Evolutionary conservation across 2,113 vertebrate species (phyloP).

Genomic region (Otus sunia): DNA sequence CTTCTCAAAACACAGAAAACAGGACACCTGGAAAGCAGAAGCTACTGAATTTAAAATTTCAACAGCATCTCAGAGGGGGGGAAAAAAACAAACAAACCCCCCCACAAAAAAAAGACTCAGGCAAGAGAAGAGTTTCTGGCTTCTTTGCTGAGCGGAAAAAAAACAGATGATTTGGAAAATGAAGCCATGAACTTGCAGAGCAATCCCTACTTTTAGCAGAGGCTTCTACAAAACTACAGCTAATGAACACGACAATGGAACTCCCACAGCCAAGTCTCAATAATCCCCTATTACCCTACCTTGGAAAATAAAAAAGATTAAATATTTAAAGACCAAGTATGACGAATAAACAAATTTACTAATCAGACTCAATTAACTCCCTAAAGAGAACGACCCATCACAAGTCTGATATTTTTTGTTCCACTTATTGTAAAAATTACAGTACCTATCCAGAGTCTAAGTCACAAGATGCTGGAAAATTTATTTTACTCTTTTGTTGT

Average conservation of each 20-base stretch:
- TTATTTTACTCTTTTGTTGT: neutral
- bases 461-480: neutral
- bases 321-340: neutral
- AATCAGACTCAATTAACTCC: neutral
- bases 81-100: neutral
- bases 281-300: neutral
- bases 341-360: neutral
- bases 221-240: neutral
- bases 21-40: neutral
- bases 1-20: neutral
- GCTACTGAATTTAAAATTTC: too few relatives aligned
- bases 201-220: neutral
- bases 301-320: neutral
- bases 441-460: neutral
- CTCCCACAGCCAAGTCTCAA: neutral
- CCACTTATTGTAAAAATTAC: neutral
- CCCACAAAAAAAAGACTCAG: neutral
- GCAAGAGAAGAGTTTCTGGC: neutral
- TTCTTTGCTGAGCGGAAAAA: neutral
- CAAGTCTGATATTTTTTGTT: neutral
- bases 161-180: neutral
- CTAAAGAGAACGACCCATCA: neutral
- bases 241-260: neutral
- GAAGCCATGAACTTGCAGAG: neutral
- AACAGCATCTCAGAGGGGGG: neutral